Evolutionary conservation across 2,113 vertebrate genomes (phyloP).

Genomic region (Hyla sarda): DNA sequence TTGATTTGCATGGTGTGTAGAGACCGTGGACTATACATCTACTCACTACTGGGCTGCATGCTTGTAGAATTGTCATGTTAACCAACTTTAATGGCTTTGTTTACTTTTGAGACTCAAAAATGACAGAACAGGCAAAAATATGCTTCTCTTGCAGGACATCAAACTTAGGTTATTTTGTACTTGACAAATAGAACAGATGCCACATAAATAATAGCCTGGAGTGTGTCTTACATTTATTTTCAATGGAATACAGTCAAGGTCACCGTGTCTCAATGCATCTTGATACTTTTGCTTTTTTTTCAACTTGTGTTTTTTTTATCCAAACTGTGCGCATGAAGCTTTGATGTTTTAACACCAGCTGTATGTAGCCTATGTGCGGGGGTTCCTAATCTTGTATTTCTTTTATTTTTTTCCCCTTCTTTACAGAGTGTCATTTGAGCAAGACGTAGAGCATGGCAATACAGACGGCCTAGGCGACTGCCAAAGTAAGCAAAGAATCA

Average conservation of each 20-base stretch:
- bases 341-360: slow-evolving; percentile 46
- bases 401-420: slow-evolving; percentile 10
- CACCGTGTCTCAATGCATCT: slow-evolving; percentile 2
- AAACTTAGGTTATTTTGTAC: neutral
- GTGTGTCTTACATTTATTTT: neutral
- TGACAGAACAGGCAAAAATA: neutral
- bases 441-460: slow-evolving; percentile 95
- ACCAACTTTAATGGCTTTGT: neutral
- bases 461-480: slow-evolving; percentile 99
- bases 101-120: neutral
- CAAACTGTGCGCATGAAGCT: slow-evolving; percentile 4
- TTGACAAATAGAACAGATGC: slow-evolving; percentile 12
- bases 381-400: slow-evolving; percentile 28
- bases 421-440: slow-evolving; percentile 90
- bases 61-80: neutral
- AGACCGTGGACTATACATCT: neutral
- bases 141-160: neutral
- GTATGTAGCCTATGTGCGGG: slow-evolving; percentile 3
- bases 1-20: neutral
- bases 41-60: neutral
- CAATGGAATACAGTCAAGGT: neutral
- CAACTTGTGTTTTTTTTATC: slow-evolving; percentile 1
- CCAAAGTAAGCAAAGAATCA: slow-evolving; percentile 95
- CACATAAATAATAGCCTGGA: neutral
- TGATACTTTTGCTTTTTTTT: slow-evolving; percentile 39